Evolutionary conservation across 1,140 invertebrate species (phyloP).

Genomic region (Drosophila yakuba): DNA sequence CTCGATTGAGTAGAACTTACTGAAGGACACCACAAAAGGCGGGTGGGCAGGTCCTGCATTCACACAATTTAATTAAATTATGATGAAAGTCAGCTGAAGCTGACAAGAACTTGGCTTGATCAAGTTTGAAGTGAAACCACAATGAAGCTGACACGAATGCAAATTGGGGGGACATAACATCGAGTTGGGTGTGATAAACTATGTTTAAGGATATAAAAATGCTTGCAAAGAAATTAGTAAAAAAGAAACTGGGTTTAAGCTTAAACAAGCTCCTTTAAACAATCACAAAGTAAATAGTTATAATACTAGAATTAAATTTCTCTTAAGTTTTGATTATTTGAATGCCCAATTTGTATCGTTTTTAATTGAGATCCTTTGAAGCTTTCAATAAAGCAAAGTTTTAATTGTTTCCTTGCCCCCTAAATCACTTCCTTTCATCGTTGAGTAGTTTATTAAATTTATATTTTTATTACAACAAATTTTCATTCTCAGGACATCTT

Average conservation of each 20-base stretch:
- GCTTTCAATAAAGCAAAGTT: slow-evolving; percentile 1
- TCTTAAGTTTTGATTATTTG: not conserved
- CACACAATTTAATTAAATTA: slow-evolving; percentile 75
- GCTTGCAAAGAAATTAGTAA: not conserved
- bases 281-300: not conserved
- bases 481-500: slow-evolving; percentile 8
- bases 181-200: not conserved
- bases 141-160: slow-evolving; percentile 7
- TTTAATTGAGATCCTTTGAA: not conserved
- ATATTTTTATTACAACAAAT: slow-evolving; percentile 30
- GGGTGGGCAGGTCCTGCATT: slow-evolving; percentile 13
- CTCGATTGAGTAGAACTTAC: slow-evolving; percentile 41
- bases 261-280: not conserved
- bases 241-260: no score
- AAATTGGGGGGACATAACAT: not conserved
- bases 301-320: not conserved
- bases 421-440: slow-evolving; percentile 20
- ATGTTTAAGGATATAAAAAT: not conserved
- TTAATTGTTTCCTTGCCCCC: slow-evolving; percentile 1
- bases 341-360: not conserved
- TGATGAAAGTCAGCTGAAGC: slow-evolving; percentile 31
- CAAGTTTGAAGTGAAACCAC: slow-evolving; percentile 9
- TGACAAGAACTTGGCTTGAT: slow-evolving; percentile 25
- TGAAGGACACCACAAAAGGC: slow-evolving; percentile 14
- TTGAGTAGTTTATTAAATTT: slow-evolving; percentile 35